Conservation (phyloP, 2,113 vertebrate species). For the Pseudolaguvia tuberculata region DNA sequence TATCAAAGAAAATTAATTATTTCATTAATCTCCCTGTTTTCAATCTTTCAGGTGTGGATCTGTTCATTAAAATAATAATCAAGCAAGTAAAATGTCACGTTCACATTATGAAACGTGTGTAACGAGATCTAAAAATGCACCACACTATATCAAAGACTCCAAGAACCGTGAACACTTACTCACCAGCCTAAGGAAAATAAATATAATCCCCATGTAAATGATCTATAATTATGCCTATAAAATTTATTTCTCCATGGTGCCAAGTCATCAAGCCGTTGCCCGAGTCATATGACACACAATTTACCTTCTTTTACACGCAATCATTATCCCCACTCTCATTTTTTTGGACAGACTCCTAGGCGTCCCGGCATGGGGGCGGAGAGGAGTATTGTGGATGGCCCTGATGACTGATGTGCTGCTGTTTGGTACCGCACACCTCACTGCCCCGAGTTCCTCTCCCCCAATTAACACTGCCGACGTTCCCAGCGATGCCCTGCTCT, state of each 20-base stretch:
- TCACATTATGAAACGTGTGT: background rate
- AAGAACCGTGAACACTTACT: conserved; percentile 2
- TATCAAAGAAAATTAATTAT: background rate
- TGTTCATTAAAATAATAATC: conserved; percentile 23
- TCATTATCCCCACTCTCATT: conserved; percentile 25
- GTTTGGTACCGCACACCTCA: conserved; percentile 90
- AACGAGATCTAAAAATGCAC: background rate
- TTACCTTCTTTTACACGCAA: conserved; percentile 13
- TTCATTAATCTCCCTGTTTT: background rate
- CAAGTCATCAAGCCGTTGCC: background rate
- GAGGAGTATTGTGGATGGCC: conserved; percentile 87
- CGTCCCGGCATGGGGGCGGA: conserved; percentile 80
- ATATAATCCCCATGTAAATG: conserved; percentile 26
- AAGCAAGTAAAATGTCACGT: background rate
- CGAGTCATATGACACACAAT: conserved; percentile 10
- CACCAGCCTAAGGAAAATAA: conserved; percentile 20
- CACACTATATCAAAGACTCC: background rate
- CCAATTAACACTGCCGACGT: conserved; percentile 92
- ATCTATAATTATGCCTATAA: conserved; percentile 16
- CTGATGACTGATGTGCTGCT: conserved; percentile 86
- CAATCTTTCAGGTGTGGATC: background rate
- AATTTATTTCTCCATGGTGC: background rate
- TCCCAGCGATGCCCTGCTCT: conserved; percentile 89
- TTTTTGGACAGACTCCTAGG: conserved; percentile 80
- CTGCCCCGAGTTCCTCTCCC: conserved; percentile 85